A percentile compares a stretch with the other conserved stretches of the same genome.
phyloP scores from a whole-genome alignment of 1,140 invertebrate species.

The Hesperophylax magnus region DNA sequence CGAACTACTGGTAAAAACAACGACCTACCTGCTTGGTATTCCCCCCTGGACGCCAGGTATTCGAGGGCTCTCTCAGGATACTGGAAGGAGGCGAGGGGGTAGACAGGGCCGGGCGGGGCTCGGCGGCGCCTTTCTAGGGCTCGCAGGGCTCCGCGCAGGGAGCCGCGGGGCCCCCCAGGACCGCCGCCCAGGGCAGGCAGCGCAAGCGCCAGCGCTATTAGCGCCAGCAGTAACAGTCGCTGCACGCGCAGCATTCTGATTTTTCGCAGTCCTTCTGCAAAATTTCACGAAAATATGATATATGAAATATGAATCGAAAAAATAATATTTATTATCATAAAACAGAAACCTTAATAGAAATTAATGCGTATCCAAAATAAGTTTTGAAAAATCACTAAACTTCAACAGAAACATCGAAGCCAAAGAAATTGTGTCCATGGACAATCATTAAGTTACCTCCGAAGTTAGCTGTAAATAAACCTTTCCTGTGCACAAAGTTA shows the following conservation, averaged over 20 bases:
- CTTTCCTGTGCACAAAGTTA: too few relatives aligned
- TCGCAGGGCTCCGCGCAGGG: slow-evolving; percentile 66
- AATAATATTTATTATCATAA: too few relatives aligned
- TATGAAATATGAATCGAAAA: too few relatives aligned
- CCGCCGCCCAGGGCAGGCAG: slow-evolving; percentile 59
- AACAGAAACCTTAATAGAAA: too few relatives aligned
- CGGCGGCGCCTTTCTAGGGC: slow-evolving; percentile 67
- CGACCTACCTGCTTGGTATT: slow-evolving; percentile 40
- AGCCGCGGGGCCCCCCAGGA: slow-evolving; percentile 59
- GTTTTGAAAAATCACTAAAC: too few relatives aligned
- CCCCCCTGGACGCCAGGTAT: slow-evolving; percentile 41
- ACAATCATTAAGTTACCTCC: too few relatives aligned
- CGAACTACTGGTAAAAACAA: too few relatives aligned
- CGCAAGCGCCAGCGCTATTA: slow-evolving; percentile 61
- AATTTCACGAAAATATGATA: too few relatives aligned
- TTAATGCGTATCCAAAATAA: too few relatives aligned
- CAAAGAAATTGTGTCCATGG: too few relatives aligned
- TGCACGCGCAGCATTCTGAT: slow-evolving; percentile 8
- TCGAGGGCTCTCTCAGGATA: slow-evolving; percentile 46
- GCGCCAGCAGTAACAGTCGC: slow-evolving; percentile 29
- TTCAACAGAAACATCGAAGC: too few relatives aligned
- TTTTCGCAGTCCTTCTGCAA: not conserved
- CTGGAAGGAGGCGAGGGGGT: slow-evolving; percentile 51
- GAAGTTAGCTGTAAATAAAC: too few relatives aligned
- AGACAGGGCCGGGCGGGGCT: slow-evolving; percentile 59